phyloP scores from a whole-genome alignment of 2,113 vertebrate species.

The Peromyscus californicus region DNA sequence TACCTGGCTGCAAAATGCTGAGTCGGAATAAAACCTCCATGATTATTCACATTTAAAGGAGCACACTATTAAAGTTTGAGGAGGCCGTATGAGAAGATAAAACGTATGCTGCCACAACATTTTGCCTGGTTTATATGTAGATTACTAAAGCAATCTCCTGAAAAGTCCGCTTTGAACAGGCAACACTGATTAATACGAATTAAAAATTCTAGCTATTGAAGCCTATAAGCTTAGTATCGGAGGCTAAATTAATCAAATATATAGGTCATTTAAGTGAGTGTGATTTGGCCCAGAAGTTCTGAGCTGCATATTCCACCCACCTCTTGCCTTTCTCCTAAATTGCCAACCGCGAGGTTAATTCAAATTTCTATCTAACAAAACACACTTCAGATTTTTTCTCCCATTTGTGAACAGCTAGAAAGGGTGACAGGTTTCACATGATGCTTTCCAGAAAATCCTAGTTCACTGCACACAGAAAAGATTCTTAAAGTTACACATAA shows the following conservation, averaged over 20 bases:
- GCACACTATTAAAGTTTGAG: constrained; percentile 72
- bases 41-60: constrained; percentile 79
- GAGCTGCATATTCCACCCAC: not conserved
- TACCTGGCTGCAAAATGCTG: constrained; percentile 40
- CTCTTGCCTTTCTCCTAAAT: not conserved
- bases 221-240: constrained; percentile 56
- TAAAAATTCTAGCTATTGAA: constrained; percentile 56
- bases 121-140: constrained; percentile 79
- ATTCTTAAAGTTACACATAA: not conserved
- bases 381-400: constrained; percentile 60
- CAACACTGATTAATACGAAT: constrained; percentile 73
- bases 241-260: constrained; percentile 69
- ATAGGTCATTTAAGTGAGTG: constrained; percentile 59
- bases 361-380: constrained; percentile 67
- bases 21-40: constrained; percentile 64
- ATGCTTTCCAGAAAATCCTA: constrained; percentile 42
- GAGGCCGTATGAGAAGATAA: constrained; percentile 74
- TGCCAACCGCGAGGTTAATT: constrained; percentile 64
- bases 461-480: not conserved
- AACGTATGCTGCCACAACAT: constrained; percentile 65
- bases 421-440: constrained; percentile 49
- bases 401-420: constrained; percentile 42
- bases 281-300: constrained; percentile 61
- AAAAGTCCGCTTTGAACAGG: constrained; percentile 71
- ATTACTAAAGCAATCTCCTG: constrained; percentile 73